These are phyloP conservation scores for Takifugu rubripes DNA, from an alignment of 2,797 vertebrate species.

Conservation along the genomic window DNA sequence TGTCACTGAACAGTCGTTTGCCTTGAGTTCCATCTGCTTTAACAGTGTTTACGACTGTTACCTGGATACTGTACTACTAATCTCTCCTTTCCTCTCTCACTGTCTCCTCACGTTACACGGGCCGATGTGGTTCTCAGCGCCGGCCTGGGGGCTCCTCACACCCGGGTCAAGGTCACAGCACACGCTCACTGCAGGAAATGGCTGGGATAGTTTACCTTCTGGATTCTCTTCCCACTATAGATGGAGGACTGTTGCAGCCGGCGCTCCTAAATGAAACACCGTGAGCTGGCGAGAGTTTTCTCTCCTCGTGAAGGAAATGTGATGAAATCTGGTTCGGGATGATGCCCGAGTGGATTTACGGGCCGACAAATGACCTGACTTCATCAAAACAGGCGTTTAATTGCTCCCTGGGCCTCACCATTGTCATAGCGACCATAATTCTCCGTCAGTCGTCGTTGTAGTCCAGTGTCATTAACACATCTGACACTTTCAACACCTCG, in stretches of 20 bases:
- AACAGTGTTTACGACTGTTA: slow-evolving; percentile 64
- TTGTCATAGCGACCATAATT: too few species aligned
- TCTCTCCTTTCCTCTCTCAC: slow-evolving; percentile 36
- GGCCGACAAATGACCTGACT: neutral
- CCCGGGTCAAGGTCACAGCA: slow-evolving; percentile 44
- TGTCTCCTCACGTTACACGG: slow-evolving; percentile 45
- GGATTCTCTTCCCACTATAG: too few species aligned
- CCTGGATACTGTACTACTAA: slow-evolving; percentile 59
- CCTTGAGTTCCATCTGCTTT: slow-evolving; percentile 43
- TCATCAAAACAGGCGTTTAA: neutral
- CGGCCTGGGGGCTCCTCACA: slow-evolving; percentile 24
- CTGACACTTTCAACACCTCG: too few species aligned
- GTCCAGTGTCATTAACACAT: too few species aligned
- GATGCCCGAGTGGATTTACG: neutral
- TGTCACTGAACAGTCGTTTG: slow-evolving; percentile 30
- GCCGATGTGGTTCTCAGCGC: slow-evolving; percentile 31
- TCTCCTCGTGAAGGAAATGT: neutral
- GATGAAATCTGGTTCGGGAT: neutral
- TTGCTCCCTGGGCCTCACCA: too few species aligned
- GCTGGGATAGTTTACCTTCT: slow-evolving; percentile 22
- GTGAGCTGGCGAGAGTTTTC: too few species aligned
- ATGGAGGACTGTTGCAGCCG: too few species aligned
- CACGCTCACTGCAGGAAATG: slow-evolving; percentile 35
- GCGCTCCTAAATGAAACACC: too few species aligned
- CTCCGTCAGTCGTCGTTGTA: too few species aligned